Percentiles rank a stretch among this genome's conserved stretches.
Evolutionary conservation across 1,140 invertebrate genomes (phyloP).

Genomic region (Heliconius nattereri): DNA sequence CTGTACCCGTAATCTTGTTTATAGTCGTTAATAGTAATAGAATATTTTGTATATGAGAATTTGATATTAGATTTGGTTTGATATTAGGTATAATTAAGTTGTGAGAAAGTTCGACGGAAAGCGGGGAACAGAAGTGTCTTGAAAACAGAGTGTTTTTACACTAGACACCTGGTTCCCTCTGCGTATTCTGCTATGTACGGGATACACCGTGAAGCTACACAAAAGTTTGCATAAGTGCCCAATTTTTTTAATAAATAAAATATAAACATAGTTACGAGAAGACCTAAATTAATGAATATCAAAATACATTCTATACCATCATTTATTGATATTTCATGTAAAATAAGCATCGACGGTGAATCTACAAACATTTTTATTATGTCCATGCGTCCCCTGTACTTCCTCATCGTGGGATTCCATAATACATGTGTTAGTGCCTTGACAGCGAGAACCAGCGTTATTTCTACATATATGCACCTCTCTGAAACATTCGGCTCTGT

Average conservation of each 20-base stretch:
- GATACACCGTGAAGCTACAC: no score
- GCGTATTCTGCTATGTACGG: no score
- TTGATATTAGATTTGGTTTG: neutral
- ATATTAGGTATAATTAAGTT: neutral
- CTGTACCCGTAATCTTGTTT: slow-evolving; percentile 4
- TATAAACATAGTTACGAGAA: neutral
- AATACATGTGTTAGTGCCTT: slow-evolving; percentile 32
- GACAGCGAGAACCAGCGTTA: slow-evolving; percentile 3
- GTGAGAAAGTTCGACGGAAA: no score
- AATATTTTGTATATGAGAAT: neutral
- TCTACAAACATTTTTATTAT: slow-evolving; percentile 45
- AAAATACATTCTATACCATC: neutral
- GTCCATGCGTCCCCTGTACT: neutral
- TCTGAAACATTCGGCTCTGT: neutral
- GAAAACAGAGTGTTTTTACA: no score
- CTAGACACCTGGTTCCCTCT: no score
- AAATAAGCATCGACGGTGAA: slow-evolving; percentile 53
- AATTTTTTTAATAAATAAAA: neutral
- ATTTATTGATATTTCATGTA: slow-evolving; percentile 16
- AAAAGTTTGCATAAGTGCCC: no score
- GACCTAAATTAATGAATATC: neutral
- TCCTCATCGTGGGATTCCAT: slow-evolving; percentile 21
- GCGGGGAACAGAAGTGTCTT: no score
- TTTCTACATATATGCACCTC: slow-evolving; percentile 6
- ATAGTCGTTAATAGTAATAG: neutral